Evolutionary conservation across 2,888 invertebrate genomes (phyloP).

Genomic region (Melieria omissa): DNA sequence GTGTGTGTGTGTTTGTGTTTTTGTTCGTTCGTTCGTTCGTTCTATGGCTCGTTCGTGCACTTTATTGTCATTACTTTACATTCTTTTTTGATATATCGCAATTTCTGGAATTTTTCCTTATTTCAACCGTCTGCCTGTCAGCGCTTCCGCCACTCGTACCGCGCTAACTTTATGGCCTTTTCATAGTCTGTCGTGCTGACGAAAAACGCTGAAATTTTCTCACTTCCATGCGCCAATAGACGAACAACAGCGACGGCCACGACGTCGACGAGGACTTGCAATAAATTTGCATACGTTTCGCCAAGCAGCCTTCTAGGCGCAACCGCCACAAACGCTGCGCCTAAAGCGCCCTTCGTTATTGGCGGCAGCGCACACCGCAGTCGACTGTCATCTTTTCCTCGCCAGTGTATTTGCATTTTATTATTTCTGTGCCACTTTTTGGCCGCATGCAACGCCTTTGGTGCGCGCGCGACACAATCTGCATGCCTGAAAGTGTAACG

Average conservation of each 20-base stretch:
- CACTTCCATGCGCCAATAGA: conserved; percentile 7
- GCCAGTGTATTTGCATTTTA: conserved; percentile 29
- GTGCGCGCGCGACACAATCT: not conserved
- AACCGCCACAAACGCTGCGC: not conserved
- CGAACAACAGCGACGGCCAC: not conserved
- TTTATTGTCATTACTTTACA: conserved; percentile 7
- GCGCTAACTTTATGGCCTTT: conserved; percentile 27
- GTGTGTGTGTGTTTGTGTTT: conserved; percentile 4
- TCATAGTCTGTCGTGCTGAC: conserved; percentile 18
- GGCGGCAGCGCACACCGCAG: not conserved
- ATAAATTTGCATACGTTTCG: conserved; percentile 22
- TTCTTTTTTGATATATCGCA: not conserved
- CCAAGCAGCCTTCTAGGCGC: conserved; percentile 20
- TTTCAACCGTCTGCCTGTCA: not conserved
- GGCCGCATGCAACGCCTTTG: conserved; percentile 21
- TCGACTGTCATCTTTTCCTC: conserved; percentile 14
- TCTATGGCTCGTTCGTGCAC: not conserved
- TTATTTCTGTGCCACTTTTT: conserved; percentile 16
- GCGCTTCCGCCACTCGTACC: no score
- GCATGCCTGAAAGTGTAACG: conserved; percentile 8
- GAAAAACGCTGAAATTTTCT: conserved; percentile 25
- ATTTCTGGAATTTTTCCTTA: conserved; percentile 10
- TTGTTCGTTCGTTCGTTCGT: not conserved
- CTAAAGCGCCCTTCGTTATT: conserved; percentile 9
- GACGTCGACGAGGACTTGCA: not conserved